Evolutionary conservation across 2,113 vertebrate species (phyloP), one percentile per base, ranked within the genome.

Genomic region (Peromyscus californicus): DNA sequence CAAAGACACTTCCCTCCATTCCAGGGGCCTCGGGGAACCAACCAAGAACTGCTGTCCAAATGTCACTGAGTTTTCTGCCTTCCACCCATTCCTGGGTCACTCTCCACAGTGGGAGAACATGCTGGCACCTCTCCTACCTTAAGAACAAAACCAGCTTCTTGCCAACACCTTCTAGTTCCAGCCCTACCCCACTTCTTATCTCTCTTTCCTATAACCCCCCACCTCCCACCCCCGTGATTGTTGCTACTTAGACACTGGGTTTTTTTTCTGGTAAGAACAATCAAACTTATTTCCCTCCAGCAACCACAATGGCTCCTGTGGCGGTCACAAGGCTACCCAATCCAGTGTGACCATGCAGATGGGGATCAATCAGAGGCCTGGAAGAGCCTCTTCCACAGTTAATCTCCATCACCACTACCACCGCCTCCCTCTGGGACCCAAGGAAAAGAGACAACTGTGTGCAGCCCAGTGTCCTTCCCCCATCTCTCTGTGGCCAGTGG

Each of bases 381-480:
- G 12, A 36, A 16, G 3, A 22, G 36, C 61, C 84, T 39, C 45
- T 54, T 21, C 59, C 59, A 13, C 0, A 42, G 93, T 3, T 48
- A 11, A 33, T 75, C 79, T 80, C 63, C 13, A 51, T 8, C 21
- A 7, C 11, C 74, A 26, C 76, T 16, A 51, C 76, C 45, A 51
- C 12, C 42, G 22, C 63, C 88, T 24, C 42, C 51, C 51, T 69
- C 31, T 69, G 12, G 24, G 19, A 21, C 39, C 31, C 79, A 54
- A 19, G 21, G 11, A 70, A 88, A 65, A 31, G 48, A 57, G 72
- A 36, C 12, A 16, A 33, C 42, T 33, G 19, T 29, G 16, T 15
- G 11, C 0, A 16, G 19, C 16, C 8, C 16, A 1, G 3, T 5
- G 5, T 61, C 61, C 10, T 5, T 36, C 39, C 59, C 59, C 0